These are phyloP conservation scores for Amblyteles armatorius DNA, from an alignment of 2,888 invertebrate species.

Conservation along the genomic window DNA sequence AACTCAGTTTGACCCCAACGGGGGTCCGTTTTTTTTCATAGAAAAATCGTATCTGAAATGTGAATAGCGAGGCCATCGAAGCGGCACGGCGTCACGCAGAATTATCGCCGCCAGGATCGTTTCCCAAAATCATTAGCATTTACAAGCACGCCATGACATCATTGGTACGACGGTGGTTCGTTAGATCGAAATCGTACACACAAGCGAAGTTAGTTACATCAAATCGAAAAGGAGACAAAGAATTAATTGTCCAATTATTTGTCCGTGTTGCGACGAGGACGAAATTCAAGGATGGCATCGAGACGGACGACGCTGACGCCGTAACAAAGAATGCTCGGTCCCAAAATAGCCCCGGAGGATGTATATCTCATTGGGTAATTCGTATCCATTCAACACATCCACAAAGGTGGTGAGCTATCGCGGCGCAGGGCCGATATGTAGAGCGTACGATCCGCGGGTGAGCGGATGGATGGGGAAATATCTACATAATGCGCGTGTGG, in stretches of 20 bases:
- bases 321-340: constrained; percentile 10
- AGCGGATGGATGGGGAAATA: constrained; percentile 36
- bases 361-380: constrained; percentile 21
- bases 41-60: constrained; percentile 48
- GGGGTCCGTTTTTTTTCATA: constrained; percentile 35
- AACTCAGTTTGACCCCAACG: constrained; percentile 13
- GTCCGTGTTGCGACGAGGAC: background rate
- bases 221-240: constrained; percentile 3
- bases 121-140: constrained; percentile 72
- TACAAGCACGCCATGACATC: constrained; percentile 68
- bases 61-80: constrained; percentile 64
- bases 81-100: constrained; percentile 61
- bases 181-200: constrained; percentile 29
- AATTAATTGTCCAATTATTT: constrained; percentile 29
- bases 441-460: constrained; percentile 38
- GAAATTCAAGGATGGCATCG: background rate
- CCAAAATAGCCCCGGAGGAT: constrained; percentile 42
- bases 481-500: constrained; percentile 12
- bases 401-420: constrained; percentile 12
- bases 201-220: constrained; percentile 11
- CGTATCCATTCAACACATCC: constrained; percentile 29
- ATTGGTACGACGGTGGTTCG: constrained; percentile 27
- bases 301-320: constrained; percentile 35
- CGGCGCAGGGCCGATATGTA: constrained; percentile 18
- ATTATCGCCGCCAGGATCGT: constrained; percentile 66